Conservation (phyloP, 1,140 invertebrate species). For the Hypothenemus hampei region DNA sequence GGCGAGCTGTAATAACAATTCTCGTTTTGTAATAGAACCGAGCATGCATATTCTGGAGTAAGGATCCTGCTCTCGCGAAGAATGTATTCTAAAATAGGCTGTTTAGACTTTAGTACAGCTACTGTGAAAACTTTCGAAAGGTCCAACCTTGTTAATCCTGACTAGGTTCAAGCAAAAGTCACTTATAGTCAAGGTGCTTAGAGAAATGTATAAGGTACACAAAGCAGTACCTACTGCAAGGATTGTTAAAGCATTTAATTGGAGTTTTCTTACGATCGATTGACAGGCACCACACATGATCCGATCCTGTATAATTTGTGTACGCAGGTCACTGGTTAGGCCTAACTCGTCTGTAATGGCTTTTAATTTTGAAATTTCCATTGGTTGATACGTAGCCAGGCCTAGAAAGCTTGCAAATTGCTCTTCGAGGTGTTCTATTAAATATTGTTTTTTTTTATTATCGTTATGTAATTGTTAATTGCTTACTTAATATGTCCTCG, state of each 20-base stretch:
- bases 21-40: slow-evolving; percentile 30
- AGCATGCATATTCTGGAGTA: slow-evolving; percentile 27
- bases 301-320: slow-evolving; percentile 3
- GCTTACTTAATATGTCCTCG: slow-evolving; percentile 5
- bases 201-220: slow-evolving; percentile 22
- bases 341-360: neutral
- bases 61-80: slow-evolving; percentile 29
- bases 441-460: neutral
- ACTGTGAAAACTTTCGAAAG: slow-evolving; percentile 9
- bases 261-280: slow-evolving; percentile 15
- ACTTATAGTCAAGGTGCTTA: slow-evolving; percentile 20
- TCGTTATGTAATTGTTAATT: neutral
- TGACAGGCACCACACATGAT: slow-evolving; percentile 22
- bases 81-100: slow-evolving; percentile 31
- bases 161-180: slow-evolving; percentile 22
- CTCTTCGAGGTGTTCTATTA: slow-evolving; percentile 12
- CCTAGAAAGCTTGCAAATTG: slow-evolving; percentile 12
- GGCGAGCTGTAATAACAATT: slow-evolving; percentile 26
- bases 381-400: neutral
- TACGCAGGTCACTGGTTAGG: slow-evolving; percentile 1
- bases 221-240: slow-evolving; percentile 14
- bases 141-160: slow-evolving; percentile 20
- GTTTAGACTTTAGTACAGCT: neutral
- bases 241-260: slow-evolving; percentile 8
- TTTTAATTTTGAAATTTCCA: slow-evolving; percentile 8